Evolutionary conservation across 2,888 invertebrate genomes (phyloP).

Genomic region (Caenorhabditis imperialis): DNA sequence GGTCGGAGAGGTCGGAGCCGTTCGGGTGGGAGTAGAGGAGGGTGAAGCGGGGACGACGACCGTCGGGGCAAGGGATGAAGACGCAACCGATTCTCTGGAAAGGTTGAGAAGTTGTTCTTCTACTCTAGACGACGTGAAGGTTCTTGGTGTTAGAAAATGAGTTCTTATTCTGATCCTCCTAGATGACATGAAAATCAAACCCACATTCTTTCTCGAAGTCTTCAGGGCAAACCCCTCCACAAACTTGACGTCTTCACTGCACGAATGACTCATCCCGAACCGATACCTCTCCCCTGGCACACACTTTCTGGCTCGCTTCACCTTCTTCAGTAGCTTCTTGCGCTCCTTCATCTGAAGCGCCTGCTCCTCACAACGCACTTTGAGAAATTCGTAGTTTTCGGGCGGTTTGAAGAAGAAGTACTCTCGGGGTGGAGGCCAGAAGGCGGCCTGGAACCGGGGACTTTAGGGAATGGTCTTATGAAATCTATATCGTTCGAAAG

Average conservation of each 20-base stretch:
- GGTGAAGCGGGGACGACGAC: conserved; percentile 54
- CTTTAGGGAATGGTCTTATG: not conserved
- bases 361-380: conserved; percentile 16
- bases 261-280: conserved; percentile 63
- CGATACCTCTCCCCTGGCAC: conserved; percentile 19
- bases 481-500: not conserved
- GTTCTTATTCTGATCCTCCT: too few relatives aligned
- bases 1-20: conserved; percentile 69
- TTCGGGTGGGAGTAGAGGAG: conserved; percentile 71
- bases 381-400: conserved; percentile 14
- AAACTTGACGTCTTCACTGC: conserved; percentile 56
- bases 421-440: conserved; percentile 69
- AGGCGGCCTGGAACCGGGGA: conserved; percentile 54
- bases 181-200: too few relatives aligned
- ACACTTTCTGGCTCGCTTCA: conserved; percentile 20
- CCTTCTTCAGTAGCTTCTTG: conserved; percentile 41
- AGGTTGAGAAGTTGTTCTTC: conserved; percentile 1
- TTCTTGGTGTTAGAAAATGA: too few relatives aligned
- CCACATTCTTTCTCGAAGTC: conserved; percentile 53
- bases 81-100: conserved; percentile 63
- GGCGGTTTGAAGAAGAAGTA: conserved; percentile 66
- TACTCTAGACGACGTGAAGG: too few relatives aligned
- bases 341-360: conserved; percentile 19
- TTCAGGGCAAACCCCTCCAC: conserved; percentile 57
- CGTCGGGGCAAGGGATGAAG: conserved; percentile 44